Evolutionary conservation across 2,888 invertebrate species (phyloP).

Genomic region (Willowsia nigromaculata): DNA sequence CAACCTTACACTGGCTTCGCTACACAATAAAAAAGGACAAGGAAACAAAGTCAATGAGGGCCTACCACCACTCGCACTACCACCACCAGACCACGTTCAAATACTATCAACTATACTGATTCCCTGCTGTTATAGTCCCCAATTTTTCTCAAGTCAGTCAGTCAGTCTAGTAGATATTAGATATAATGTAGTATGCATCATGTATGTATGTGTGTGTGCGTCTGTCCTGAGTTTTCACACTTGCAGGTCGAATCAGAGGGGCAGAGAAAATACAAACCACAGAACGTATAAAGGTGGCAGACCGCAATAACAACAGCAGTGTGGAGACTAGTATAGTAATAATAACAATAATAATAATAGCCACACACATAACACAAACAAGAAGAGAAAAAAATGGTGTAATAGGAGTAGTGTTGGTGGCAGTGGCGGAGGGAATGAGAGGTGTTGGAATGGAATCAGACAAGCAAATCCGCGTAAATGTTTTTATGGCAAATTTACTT

Average conservation of each 20-base stretch:
- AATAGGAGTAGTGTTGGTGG: neutral
- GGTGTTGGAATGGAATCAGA: constrained; percentile 70
- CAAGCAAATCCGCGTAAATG: constrained; percentile 73
- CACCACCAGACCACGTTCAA: neutral
- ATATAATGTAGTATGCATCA: neutral
- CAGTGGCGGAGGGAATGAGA: constrained; percentile 20
- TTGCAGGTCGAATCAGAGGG: constrained; percentile 6
- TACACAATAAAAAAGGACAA: constrained; percentile 12
- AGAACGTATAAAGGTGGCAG: constrained; percentile 44
- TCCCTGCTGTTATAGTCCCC: neutral
- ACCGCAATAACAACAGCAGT: constrained; percentile 42
- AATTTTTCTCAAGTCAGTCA: constrained; percentile 6
- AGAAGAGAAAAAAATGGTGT: constrained; percentile 24
- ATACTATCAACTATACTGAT: too few species aligned
- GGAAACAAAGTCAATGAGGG: neutral
- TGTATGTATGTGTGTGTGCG: neutral
- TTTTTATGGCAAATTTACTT: constrained; percentile 73
- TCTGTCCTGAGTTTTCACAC: neutral
- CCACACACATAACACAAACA: constrained; percentile 9
- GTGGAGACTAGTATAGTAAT: neutral
- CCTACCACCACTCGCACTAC: neutral
- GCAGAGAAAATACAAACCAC: constrained; percentile 41
- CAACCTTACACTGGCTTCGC: neutral
- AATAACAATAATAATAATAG: neutral
- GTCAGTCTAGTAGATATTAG: neutral